Evolutionary conservation across 2,888 invertebrate species (phyloP).

Genomic region (Phanerotoma sp.): DNA sequence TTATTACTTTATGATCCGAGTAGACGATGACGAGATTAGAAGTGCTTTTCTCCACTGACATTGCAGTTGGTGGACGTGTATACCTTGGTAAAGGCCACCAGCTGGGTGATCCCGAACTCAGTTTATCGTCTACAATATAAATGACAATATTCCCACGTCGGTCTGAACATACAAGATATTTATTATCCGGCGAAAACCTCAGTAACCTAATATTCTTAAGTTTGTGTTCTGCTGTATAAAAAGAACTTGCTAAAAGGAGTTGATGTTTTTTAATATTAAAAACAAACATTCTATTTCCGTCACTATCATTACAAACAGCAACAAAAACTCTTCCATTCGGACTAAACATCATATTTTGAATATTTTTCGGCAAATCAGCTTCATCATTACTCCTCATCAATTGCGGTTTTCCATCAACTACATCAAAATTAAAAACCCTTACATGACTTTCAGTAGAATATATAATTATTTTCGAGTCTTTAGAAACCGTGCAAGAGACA

Average conservation of each 20-base stretch:
- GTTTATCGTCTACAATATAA: constrained; percentile 59
- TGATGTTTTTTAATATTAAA: constrained; percentile 45
- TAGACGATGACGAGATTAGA: constrained; percentile 71
- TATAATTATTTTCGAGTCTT: constrained; percentile 70
- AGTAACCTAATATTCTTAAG: constrained; percentile 40
- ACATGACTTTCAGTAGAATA: constrained; percentile 72
- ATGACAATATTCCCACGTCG: constrained; percentile 67
- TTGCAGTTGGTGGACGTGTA: constrained; percentile 69
- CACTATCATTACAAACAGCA: constrained; percentile 40
- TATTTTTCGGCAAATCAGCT: constrained; percentile 39
- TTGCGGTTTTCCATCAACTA: constrained; percentile 56
- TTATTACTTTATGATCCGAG: constrained; percentile 73
- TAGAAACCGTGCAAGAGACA: constrained; percentile 69
- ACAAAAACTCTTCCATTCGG: constrained; percentile 48
- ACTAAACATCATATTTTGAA: constrained; percentile 52
- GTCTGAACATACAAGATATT: constrained; percentile 71
- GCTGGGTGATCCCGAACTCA: constrained; percentile 35
- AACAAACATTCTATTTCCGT: constrained; percentile 39
- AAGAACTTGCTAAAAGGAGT: constrained; percentile 39
- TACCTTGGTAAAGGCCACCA: constrained; percentile 70
- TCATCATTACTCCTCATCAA: constrained; percentile 46
- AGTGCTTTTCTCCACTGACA: constrained; percentile 66
- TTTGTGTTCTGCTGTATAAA: constrained; percentile 41
- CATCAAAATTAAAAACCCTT: constrained; percentile 68
- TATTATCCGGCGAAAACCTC: constrained; percentile 58